Percentiles rank a stretch among this genome's conserved stretches.
Evolutionary conservation across 2,888 invertebrate species (phyloP).

Genomic region (Marronus borbonicus): DNA sequence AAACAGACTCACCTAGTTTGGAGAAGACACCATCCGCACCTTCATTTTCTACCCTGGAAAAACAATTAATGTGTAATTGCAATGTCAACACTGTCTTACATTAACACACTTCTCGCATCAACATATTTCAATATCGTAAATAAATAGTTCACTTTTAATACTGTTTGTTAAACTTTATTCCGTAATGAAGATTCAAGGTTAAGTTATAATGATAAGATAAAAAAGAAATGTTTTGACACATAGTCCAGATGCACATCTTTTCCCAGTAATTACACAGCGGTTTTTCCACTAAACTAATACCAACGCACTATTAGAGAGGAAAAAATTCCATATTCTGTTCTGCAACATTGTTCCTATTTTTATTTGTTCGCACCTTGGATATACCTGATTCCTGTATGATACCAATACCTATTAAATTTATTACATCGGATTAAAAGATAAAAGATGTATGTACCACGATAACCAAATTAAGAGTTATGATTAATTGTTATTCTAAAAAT

Average conservation of each 20-base stretch:
- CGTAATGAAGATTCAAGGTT: conserved; percentile 1
- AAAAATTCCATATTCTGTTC: too few species aligned
- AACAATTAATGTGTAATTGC: background rate
- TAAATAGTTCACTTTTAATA: background rate
- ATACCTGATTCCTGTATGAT: too few species aligned
- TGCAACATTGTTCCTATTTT: too few species aligned
- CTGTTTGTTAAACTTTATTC: background rate
- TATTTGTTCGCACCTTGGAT: too few species aligned
- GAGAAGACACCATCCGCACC: background rate
- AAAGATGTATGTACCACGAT: background rate
- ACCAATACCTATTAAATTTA: background rate
- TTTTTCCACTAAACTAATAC: background rate
- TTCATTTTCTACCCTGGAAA: conserved; percentile 1
- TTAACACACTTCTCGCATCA: background rate
- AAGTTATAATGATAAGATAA: conserved; percentile 12
- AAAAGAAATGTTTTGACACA: background rate
- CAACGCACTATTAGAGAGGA: background rate
- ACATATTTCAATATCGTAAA: background rate
- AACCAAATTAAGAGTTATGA: background rate
- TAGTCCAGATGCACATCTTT: background rate
- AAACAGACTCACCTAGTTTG: conserved; percentile 1
- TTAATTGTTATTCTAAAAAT: conserved; percentile 4
- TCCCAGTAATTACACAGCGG: too few species aligned
- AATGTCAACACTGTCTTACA: background rate
- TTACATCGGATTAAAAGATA: background rate